Percentiles rank a stretch among this genome's conserved stretches.
Conservation (phyloP, 92 coral and sea anemone genomes). For the Parazoanthus darwini region DNA sequence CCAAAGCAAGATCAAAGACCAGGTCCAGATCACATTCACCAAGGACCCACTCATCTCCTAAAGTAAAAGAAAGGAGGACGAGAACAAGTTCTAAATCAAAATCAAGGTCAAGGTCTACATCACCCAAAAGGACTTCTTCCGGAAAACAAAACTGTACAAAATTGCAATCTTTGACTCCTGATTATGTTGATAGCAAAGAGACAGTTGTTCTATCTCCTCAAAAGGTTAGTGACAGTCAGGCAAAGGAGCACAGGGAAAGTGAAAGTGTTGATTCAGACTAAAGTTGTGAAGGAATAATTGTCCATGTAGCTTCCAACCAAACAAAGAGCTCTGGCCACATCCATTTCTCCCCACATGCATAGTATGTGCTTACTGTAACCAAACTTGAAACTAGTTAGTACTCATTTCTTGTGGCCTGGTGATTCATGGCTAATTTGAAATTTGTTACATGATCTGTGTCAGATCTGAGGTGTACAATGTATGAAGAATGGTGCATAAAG, state of each 20-base stretch:
- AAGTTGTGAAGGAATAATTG: neutral
- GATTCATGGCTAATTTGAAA: too few relatives aligned
- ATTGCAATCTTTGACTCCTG: neutral
- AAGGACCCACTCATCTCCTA: neutral
- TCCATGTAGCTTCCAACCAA: neutral
- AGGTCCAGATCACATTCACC: constrained; percentile 44
- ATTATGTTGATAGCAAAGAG: neutral
- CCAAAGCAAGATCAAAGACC: constrained; percentile 27
- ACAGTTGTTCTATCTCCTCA: neutral
- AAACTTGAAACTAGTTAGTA: too few relatives aligned
- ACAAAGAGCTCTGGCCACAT: neutral
- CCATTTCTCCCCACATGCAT: neutral
- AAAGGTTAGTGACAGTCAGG: neutral
- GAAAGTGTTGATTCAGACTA: constrained; percentile 28
- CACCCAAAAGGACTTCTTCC: constrained; percentile 24
- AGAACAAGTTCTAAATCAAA: neutral
- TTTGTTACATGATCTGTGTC: too few relatives aligned
- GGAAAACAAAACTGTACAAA: neutral
- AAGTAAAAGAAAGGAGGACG: neutral
- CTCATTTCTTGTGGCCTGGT: too few relatives aligned
- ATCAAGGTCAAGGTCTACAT: constrained; percentile 25
- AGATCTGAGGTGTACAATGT: too few relatives aligned
- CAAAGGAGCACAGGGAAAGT: neutral
- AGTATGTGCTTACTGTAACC: too few relatives aligned
- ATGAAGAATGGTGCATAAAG: too few relatives aligned